Evolutionary conservation across 2,888 invertebrate species (phyloP).

Genomic region (Chymomyza caudatula): DNA sequence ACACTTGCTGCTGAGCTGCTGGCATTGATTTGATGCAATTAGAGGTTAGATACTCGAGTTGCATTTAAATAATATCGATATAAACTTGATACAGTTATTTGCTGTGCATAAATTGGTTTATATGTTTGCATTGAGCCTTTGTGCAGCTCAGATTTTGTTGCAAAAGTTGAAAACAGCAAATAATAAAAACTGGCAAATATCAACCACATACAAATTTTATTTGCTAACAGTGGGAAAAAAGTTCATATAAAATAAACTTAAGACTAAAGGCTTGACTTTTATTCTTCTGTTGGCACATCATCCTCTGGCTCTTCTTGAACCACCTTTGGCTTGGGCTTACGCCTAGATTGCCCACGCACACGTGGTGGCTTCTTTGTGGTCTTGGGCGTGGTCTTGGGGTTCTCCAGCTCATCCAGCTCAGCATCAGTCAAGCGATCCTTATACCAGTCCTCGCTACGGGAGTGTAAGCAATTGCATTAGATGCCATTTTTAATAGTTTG

Average conservation of each 20-base stretch:
- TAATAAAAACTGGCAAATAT: not conserved
- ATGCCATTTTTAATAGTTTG: not conserved
- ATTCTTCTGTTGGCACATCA: constrained; percentile 40
- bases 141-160: not conserved
- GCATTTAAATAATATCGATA: not conserved
- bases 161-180: not conserved
- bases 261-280: constrained; percentile 35
- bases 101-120: not conserved
- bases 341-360: constrained; percentile 79
- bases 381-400: constrained; percentile 84
- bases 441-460: constrained; percentile 91
- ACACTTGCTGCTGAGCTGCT: not conserved
- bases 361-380: constrained; percentile 77
- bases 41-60: not conserved
- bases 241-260: constrained; percentile 32
- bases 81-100: not conserved
- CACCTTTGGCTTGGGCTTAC: constrained; percentile 61
- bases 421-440: constrained; percentile 90
- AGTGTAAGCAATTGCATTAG: not conserved
- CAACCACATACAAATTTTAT: constrained; percentile 5
- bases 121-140: not conserved
- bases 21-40: not conserved
- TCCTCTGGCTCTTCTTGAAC: constrained; percentile 58
- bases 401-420: constrained; percentile 87
- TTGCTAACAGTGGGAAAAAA: not conserved